Evolutionary conservation across 1,140 invertebrate species (phyloP).

Genomic region (Hyles vespertilio): DNA sequence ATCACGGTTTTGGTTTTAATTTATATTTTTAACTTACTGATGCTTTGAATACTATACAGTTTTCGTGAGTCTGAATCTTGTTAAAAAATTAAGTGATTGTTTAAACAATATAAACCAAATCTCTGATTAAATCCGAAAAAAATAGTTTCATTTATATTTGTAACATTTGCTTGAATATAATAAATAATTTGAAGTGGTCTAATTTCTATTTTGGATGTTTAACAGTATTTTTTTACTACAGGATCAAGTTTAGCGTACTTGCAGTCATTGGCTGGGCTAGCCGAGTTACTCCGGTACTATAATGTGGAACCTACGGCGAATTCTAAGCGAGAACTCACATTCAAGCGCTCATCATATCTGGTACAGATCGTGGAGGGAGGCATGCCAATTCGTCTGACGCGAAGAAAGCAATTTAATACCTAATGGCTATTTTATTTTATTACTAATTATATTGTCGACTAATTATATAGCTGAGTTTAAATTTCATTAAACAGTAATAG

Average conservation of each 20-base stretch:
- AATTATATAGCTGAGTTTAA: no score
- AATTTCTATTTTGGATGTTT: not conserved
- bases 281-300: conserved; percentile 17
- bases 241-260: conserved; percentile 14
- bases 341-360: conserved; percentile 5
- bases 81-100: no score
- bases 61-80: no score
- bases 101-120: no score
- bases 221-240: conserved; percentile 4
- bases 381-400: conserved; percentile 11
- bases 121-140: no score
- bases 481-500: no score
- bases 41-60: no score
- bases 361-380: conserved; percentile 13
- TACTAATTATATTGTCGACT: no score
- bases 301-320: conserved; percentile 11
- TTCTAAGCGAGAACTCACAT: not conserved
- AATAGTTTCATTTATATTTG: no score
- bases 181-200: not conserved
- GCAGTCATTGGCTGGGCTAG: conserved; percentile 20
- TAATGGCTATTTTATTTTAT: no score
- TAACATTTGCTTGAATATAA: not conserved
- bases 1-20: no score
- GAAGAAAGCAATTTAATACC: conserved; percentile 1
- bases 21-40: no score